Evolutionary conservation across 2,888 invertebrate genomes (phyloP), one percentile per base, ranked within the genome.

Genomic region (Eupithecia insigniata): DNA sequence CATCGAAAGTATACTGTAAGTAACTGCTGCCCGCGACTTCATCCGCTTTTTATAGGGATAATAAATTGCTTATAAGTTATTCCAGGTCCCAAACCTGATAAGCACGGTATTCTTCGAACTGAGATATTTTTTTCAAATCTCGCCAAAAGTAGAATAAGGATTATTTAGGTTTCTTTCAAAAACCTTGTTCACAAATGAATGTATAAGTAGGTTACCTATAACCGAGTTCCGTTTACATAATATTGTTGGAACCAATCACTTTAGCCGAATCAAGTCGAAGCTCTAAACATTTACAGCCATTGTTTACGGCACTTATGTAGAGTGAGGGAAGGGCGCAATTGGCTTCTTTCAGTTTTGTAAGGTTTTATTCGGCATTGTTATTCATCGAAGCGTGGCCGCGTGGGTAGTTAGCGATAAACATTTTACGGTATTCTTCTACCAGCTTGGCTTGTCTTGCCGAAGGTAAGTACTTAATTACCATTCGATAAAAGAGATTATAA

Each of bases 251-350:
- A 66, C 67, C 70, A 73, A 70, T 73, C 73, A 70, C 67, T 70
- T 73, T 73, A 66, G 36, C 34, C 67, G 58, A 73, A 70, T 70
- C 73, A 67, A 66, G 64, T 30, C 32, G 30, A 58, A 71, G 71
- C 66, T 72, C 62, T 73, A 70, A 73, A 73, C 67, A 73, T 73
- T 73, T 70, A 70, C 70, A 67, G 67, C 39, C 39, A 64, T 70
- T 73, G 70, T 73, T 70, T 70, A 70, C 70, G 70, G 67, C 46
- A 66, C 65, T 66, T 72, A 58, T 28, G 69, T 64, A 64, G 61
- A 73, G 67, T 39, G 69, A 61, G 65, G 65, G 43, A 58, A 69
- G 58, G 67, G 62, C 46, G 43, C 67, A 46, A 73, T 73, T 73
- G 67, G 73, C 64, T 70, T 67, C 70, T 73, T 73, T 70, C 73